A percentile compares a stretch with the other conserved stretches of the same genome.
phyloP scores from a whole-genome alignment of 2,113 vertebrate species.

The Falcunculus frontatus region DNA sequence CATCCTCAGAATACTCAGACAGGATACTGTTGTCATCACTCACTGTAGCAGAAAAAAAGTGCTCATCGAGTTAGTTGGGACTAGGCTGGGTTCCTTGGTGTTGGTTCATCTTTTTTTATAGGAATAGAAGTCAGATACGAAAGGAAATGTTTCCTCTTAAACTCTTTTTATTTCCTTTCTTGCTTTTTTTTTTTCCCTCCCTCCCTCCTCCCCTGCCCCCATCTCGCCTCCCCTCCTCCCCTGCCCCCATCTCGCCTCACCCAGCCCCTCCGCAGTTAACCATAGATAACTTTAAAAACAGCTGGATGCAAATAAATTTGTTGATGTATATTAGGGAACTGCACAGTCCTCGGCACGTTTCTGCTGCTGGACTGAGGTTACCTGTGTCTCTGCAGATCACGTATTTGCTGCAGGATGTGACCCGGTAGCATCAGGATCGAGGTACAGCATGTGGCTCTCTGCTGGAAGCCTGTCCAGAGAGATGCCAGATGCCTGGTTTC shows the following conservation, averaged over 20 bases:
- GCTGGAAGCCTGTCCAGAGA: not conserved
- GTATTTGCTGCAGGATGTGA: not conserved
- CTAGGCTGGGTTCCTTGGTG: not conserved
- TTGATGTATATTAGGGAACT: not conserved
- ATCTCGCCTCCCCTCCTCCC: too few relatives aligned
- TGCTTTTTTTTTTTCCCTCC: rapidly evolving
- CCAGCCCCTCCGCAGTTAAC: not conserved
- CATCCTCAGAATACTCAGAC: not conserved
- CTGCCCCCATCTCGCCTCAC: too few relatives aligned
- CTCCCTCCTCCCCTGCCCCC: too few relatives aligned
- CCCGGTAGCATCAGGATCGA: not conserved
- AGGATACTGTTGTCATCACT: not conserved
- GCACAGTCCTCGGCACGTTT: not conserved
- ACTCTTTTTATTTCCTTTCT: not conserved
- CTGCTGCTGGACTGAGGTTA: not conserved
- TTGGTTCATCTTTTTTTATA: not conserved
- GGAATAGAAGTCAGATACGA: not conserved
- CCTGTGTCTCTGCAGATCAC: not conserved
- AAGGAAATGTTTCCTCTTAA: not conserved
- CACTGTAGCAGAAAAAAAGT: not conserved
- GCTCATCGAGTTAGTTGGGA: not conserved
- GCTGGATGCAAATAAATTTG: too few relatives aligned
- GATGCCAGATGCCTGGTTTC: not conserved
- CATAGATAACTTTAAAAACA: not conserved
- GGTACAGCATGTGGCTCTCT: not conserved